Percentiles rank a stretch among this genome's conserved stretches.
Evolutionary conservation across 2,888 invertebrate species (phyloP).

Genomic region (Lasioglossum figueresi): DNA sequence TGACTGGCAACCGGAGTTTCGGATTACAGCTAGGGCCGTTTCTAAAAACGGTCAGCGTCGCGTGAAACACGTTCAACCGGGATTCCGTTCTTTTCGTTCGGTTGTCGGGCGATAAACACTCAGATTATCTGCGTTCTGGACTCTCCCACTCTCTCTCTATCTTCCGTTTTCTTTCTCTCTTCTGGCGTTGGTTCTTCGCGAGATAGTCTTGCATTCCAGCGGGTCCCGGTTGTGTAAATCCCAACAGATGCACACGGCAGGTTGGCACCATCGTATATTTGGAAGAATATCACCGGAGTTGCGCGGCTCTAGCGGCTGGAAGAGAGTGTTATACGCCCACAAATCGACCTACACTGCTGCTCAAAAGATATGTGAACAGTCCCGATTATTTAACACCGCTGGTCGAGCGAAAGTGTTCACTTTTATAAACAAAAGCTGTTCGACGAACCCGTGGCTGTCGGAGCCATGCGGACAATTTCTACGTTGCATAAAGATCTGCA

Average conservation of each 20-base stretch:
- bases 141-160: not conserved
- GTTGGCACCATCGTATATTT: constrained; percentile 67
- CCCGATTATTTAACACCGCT: not conserved
- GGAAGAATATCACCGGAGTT: constrained; percentile 64
- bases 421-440: not conserved
- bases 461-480: not conserved
- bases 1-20: not conserved
- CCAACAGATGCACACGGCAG: constrained; percentile 34
- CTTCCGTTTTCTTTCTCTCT: constrained; percentile 8
- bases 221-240: constrained; percentile 41
- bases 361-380: not conserved
- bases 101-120: constrained; percentile 74
- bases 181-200: constrained; percentile 30
- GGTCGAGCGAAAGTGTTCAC: not conserved
- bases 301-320: constrained; percentile 45
- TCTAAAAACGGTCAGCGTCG: constrained; percentile 53
- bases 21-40: constrained; percentile 7
- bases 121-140: constrained; percentile 77
- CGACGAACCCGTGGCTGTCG: not conserved
- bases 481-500: not conserved
- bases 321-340: constrained; percentile 56
- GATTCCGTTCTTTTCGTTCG: constrained; percentile 59
- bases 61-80: constrained; percentile 44
- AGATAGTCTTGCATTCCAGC: constrained; percentile 67
- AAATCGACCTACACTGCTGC: constrained; percentile 40